These are phyloP conservation scores for Chaitophorus viminalis DNA, from an alignment of 2,888 invertebrate species.

Conservation along the genomic window DNA sequence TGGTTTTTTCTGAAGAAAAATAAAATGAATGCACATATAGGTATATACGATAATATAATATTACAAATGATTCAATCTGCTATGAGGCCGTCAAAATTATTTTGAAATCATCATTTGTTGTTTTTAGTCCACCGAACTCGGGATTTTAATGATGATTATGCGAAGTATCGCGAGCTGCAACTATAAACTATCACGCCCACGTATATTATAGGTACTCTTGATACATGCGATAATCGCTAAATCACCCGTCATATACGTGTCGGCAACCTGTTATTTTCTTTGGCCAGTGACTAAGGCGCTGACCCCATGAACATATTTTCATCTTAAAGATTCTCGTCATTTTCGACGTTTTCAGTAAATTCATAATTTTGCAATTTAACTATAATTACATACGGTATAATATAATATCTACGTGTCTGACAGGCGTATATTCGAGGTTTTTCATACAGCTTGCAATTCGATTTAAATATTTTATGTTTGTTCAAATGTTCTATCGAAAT, in stretches of 20 bases:
- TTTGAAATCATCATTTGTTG: slow-evolving; percentile 25
- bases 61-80: neutral
- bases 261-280: slow-evolving; percentile 13
- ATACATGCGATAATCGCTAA: neutral
- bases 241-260: neutral
- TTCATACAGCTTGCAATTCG: neutral
- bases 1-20: neutral
- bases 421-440: neutral
- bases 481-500: neutral
- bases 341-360: neutral
- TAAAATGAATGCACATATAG: neutral
- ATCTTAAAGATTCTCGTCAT: neutral
- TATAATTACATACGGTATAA: neutral
- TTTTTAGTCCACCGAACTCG: neutral
- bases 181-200: neutral
- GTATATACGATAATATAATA: neutral
- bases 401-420: neutral
- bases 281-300: neutral
- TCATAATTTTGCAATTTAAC: neutral
- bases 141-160: slow-evolving; percentile 23
- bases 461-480: neutral
- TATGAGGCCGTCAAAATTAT: neutral
- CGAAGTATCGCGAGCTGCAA: neutral
- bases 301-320: neutral
- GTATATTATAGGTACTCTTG: too few species aligned